These are phyloP conservation scores for Sebastes minor DNA, from an alignment of 2,797 vertebrate genomes.

Conservation along the genomic window DNA sequence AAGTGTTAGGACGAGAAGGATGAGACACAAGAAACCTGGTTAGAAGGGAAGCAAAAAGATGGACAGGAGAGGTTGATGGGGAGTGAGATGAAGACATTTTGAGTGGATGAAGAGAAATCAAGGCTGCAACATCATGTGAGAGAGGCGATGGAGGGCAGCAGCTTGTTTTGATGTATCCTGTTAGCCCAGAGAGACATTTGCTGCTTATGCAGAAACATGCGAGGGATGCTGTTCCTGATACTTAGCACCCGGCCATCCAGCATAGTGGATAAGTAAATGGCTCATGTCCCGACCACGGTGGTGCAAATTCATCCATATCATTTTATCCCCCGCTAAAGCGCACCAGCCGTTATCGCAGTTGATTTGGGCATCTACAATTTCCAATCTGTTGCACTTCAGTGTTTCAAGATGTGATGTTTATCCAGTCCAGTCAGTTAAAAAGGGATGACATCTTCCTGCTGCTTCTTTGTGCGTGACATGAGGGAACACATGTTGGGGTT, in stretches of 20 bases:
- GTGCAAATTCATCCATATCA: slow-evolving; percentile 29
- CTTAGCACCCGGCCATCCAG: slow-evolving; percentile 37
- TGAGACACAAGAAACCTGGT: slow-evolving; percentile 16
- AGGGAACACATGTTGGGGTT: slow-evolving; percentile 28
- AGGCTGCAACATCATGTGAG: not conserved
- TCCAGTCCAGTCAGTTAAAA: not conserved
- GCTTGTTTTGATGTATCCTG: slow-evolving; percentile 67
- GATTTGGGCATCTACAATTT: not conserved
- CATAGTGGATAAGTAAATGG: not conserved
- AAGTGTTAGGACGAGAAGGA: slow-evolving; percentile 52
- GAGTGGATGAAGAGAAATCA: slow-evolving; percentile 8
- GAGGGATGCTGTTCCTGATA: slow-evolving; percentile 57
- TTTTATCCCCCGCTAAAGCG: slow-evolving; percentile 3
- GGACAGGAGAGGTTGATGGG: not conserved
- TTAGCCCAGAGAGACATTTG: slow-evolving; percentile 73
- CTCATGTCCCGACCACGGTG: not conserved
- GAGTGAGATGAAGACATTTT: slow-evolving; percentile 22
- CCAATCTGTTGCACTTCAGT: not conserved
- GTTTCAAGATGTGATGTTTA: not conserved
- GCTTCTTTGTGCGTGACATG: slow-evolving; percentile 21
- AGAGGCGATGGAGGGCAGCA: slow-evolving; percentile 12
- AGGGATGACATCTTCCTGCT: slow-evolving; percentile 39
- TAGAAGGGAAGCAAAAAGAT: not conserved
- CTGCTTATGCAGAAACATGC: slow-evolving; percentile 69
- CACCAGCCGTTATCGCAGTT: not conserved